phyloP scores from a whole-genome alignment of 2,797 vertebrate species.

The Sciaenops ocellatus region DNA sequence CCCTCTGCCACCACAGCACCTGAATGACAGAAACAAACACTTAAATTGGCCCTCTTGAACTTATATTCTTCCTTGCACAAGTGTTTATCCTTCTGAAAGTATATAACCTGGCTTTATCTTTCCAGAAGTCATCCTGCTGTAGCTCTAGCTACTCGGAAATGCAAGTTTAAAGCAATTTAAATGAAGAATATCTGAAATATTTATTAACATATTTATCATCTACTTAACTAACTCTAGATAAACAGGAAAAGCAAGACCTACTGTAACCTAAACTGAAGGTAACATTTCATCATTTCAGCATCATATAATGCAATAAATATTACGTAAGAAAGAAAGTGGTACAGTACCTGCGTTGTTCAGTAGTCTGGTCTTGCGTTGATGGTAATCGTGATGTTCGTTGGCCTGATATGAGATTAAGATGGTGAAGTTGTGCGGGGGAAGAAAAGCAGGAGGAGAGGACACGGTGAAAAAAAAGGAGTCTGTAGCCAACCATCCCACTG shows the following conservation, averaged over 20 bases:
- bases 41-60: not conserved
- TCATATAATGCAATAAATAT: not conserved
- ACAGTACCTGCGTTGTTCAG: constrained; percentile 69
- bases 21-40: constrained; percentile 63
- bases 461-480: constrained; percentile 89
- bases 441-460: constrained; percentile 86
- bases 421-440: constrained; percentile 86
- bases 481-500: constrained; percentile 82
- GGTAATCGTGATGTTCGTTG: constrained; percentile 55
- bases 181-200: not conserved
- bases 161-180: not conserved
- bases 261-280: no score
- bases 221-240: not conserved
- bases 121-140: not conserved
- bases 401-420: constrained; percentile 89
- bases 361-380: constrained; percentile 75
- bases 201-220: no score
- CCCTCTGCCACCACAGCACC: constrained; percentile 90
- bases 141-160: not conserved
- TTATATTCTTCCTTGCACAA: not conserved
- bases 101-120: not conserved
- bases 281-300: no score
- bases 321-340: no score
- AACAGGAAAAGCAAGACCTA: no score
- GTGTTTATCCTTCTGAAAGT: not conserved